Base-by-base conservation (phyloP, 2,888 invertebrate genomes). In the Drosophila testacea region DNA sequence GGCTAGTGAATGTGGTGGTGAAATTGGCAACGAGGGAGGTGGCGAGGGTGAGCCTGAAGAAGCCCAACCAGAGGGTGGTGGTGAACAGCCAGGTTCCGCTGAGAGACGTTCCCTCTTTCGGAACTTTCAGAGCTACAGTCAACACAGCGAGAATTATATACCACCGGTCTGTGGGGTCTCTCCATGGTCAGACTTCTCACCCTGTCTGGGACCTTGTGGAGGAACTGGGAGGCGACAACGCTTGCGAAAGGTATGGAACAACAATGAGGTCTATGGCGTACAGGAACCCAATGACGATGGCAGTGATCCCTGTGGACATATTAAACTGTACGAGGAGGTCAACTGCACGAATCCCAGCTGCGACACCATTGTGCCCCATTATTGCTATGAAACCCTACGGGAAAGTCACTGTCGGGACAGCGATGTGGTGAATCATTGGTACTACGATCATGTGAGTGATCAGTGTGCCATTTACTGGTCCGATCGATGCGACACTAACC, bases 391-490 rank as follows among this genome's bases (percentile, higher is more conserved):
- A 3, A 74, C 80, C 13, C 83, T 91, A 80, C 94, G 95, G 50
- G 94, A 94, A 38, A 97, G 98, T 1, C 95, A 95, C 4, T 98
- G 98, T 89, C 94, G 96, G 27, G 95, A 95, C 7, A 95, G 95
- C 22, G 95, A 95, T 87, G 94, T 95, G 71, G 95, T 95, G 86
- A 94, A 94, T 50, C 94, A 96, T n/a, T 98, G 97, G 96, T 97
- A 96, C 93, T 98, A 95, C 92, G 96, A 98, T 91, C 93, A 94
- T 30, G 91, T 94, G 28, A 94, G 94, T 39, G 94, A 95, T 28
- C 94, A 94, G 32, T 99, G 99, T 91, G 95, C 95, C 83, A 94
- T 96, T 5, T 99, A 98, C 92, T 98, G 96, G 93, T 96, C 96
- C 28, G 90, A 90, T 48, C 98, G 98, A 41, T 99, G 99, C 91